Evolutionary conservation across 2,888 invertebrate species (phyloP).

Genomic region (Melieria crassipennis): DNA sequence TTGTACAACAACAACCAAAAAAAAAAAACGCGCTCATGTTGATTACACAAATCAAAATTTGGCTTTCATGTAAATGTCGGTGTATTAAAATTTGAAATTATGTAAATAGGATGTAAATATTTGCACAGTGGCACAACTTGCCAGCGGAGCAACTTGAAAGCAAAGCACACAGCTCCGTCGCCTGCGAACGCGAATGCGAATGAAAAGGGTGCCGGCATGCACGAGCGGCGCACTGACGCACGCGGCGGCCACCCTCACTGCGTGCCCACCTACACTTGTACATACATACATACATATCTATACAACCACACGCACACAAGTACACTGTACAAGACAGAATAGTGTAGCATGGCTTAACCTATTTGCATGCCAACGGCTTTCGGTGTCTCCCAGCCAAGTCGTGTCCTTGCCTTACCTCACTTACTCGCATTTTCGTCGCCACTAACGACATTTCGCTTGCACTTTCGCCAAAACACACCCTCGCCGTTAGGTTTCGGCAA

Average conservation of each 20-base stretch:
- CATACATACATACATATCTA: conserved; percentile 27
- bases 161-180: not conserved
- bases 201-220: not conserved
- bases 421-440: not conserved
- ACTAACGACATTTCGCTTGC: not conserved
- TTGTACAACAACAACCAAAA: too few species aligned
- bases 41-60: not conserved
- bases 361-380: conserved; percentile 37
- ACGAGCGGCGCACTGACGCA: not conserved
- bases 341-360: conserved; percentile 25
- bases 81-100: conserved; percentile 1
- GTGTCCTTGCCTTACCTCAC: not conserved
- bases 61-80: conserved; percentile 17
- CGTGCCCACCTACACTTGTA: not conserved
- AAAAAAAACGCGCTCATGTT: conserved; percentile 2
- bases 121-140: conserved; percentile 16
- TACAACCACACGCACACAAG: not conserved
- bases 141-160: not conserved
- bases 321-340: not conserved
- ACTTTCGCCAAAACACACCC: not conserved
- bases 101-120: conserved; percentile 29
- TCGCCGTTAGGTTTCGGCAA: not conserved
- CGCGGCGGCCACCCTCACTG: not conserved
- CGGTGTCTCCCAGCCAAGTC: not conserved
- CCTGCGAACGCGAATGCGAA: not conserved